A percentile compares a stretch with the other conserved stretches of the same genome.
Evolutionary conservation across 2,797 vertebrate genomes (phyloP).

Genomic region (Falco rusticolus): DNA sequence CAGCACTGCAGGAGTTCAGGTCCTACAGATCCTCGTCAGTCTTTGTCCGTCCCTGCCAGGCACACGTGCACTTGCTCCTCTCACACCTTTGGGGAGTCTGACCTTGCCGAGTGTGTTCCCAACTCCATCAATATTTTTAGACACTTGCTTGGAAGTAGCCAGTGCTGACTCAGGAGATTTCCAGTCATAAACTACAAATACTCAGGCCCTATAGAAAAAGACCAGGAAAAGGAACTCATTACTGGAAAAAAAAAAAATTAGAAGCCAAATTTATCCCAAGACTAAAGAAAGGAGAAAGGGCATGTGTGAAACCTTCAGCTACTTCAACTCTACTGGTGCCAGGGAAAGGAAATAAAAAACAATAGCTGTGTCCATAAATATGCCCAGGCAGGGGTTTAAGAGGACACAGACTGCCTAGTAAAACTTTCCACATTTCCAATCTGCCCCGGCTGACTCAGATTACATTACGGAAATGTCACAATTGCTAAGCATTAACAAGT

Average conservation of each 20-base stretch:
- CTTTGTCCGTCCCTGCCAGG: not conserved
- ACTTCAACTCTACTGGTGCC: not conserved
- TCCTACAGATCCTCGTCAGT: not conserved
- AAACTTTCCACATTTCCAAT: conserved; percentile 30
- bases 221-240: not conserved
- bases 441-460: conserved; percentile 23
- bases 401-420: conserved; percentile 37
- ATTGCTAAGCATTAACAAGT: conserved; percentile 40
- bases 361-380: conserved; percentile 42
- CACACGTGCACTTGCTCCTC: not conserved
- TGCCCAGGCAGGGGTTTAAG: not conserved
- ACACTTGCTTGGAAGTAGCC: not conserved
- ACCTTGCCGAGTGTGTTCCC: not conserved
- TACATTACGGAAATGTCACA: conserved; percentile 47
- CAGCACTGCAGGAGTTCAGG: not conserved
- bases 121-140: conserved; percentile 3
- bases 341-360: conserved; percentile 48
- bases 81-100: not conserved
- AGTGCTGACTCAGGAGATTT: not conserved
- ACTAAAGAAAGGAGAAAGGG: not conserved
- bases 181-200: not conserved
- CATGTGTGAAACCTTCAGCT: not conserved
- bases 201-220: not conserved
- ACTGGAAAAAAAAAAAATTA: not conserved
- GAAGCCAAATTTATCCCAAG: not conserved